Conservation (phyloP, 1,140 invertebrate genomes). For the Battus philenor region DNA sequence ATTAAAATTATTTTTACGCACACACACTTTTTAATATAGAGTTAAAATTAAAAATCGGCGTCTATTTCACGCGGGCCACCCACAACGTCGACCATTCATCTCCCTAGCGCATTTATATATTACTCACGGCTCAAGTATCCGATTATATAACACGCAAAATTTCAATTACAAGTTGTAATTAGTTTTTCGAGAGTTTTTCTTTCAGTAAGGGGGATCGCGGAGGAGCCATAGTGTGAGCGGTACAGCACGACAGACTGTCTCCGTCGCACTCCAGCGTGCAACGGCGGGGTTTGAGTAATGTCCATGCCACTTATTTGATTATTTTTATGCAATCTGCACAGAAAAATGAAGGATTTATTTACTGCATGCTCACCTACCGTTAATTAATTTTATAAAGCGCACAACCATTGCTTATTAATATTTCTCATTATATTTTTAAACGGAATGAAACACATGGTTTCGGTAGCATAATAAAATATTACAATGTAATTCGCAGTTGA, state of each 20-base stretch:
- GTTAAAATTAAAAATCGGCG: constrained; percentile 9
- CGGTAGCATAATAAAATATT: no score
- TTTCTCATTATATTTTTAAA: constrained; percentile 19
- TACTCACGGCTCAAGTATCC: constrained; percentile 75
- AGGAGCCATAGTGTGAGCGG: constrained; percentile 36
- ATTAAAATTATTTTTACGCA: no score
- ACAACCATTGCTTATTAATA: constrained; percentile 20
- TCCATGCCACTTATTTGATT: constrained; percentile 70
- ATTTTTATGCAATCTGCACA: constrained; percentile 73
- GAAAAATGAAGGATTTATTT: constrained; percentile 71
- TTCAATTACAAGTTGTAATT: constrained; percentile 79
- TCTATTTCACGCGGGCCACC: constrained; percentile 27
- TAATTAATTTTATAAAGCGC: constrained; percentile 68
- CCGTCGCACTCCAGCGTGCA: constrained; percentile 34
- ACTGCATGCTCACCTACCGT: constrained; percentile 53
- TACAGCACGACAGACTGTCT: constrained; percentile 22
- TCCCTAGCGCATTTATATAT: constrained; percentile 69
- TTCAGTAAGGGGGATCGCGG: constrained; percentile 67
- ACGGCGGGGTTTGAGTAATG: constrained; percentile 64
- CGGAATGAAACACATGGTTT: constrained; percentile 17
- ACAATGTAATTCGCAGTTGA: no score
- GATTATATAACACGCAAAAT: constrained; percentile 78
- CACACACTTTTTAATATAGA: no score
- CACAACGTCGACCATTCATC: constrained; percentile 53
- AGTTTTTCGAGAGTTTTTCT: constrained; percentile 78